Conservation (phyloP, 2,113 vertebrate species). For the Pteropus alecto region DNA sequence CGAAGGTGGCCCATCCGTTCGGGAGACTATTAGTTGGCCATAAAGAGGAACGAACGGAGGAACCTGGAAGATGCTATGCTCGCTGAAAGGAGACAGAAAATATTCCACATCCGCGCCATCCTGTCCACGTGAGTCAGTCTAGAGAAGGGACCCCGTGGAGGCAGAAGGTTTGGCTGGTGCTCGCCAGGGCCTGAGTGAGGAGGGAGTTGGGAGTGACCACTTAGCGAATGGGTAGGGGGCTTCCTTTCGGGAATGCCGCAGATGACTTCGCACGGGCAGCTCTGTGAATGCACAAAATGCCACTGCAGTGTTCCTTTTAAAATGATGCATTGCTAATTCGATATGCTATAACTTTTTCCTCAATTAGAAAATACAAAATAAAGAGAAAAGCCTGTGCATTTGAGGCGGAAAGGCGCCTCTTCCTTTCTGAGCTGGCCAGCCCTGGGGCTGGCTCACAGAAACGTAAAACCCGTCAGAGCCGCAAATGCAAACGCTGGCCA, state of each 20-base stretch:
- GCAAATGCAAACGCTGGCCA: rapidly evolving
- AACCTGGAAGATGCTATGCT: rapidly evolving
- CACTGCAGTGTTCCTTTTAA: not conserved
- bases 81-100: not conserved
- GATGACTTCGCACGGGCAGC: too few species aligned
- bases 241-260: not conserved
- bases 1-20: rapidly evolving
- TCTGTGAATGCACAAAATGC: not conserved
- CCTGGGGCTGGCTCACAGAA: not conserved
- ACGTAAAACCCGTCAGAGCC: rapidly evolving
- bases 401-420: not conserved
- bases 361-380: not conserved
- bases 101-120: too few species aligned
- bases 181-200: not conserved
- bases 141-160: not conserved
- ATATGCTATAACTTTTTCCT: not conserved
- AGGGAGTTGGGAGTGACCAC: not conserved
- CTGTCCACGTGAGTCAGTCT: too few species aligned
- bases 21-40: not conserved
- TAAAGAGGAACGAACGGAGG: rapidly evolving
- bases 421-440: not conserved
- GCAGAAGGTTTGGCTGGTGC: not conserved
- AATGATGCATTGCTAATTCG: not conserved
- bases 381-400: not conserved
- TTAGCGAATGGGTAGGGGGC: not conserved